A percentile compares a stretch with the other conserved stretches of the same genome.
These are phyloP conservation scores for Pseudeuparius sepicola DNA, from an alignment of 2,888 invertebrate species.

Conservation along the genomic window DNA sequence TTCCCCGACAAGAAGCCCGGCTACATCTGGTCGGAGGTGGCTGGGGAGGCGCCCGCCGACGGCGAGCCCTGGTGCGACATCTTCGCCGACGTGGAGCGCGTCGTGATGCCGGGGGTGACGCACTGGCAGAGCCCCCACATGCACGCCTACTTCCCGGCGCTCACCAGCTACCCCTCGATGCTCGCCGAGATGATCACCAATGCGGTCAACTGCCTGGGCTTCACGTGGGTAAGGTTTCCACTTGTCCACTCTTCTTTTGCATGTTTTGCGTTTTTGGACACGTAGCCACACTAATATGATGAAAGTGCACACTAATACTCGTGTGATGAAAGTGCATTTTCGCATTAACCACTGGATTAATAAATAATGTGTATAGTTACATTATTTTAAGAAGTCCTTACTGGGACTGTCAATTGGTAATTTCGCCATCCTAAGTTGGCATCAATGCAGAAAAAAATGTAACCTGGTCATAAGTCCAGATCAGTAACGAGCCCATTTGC, in stretches of 20 bases:
- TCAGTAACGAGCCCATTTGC: no score
- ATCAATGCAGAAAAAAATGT: no score
- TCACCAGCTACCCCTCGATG: conserved; percentile 88
- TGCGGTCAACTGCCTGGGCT: conserved; percentile 87
- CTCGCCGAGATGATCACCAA: conserved; percentile 95
- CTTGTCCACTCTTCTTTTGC: background rate
- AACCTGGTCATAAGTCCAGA: no score
- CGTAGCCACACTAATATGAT: no score
- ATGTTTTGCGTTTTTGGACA: background rate
- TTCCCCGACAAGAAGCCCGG: conserved; percentile 93
- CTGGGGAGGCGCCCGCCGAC: conserved; percentile 73
- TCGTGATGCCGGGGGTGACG: conserved; percentile 96
- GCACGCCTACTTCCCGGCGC: conserved; percentile 96
- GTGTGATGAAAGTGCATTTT: no score
- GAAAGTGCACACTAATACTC: no score
- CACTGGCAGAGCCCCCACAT: conserved; percentile 97
- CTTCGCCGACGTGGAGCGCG: conserved; percentile 82
- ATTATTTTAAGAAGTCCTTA: no score
- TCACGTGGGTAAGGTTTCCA: conserved; percentile 95
- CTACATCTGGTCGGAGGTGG: conserved; percentile 78
- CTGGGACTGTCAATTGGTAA: no score
- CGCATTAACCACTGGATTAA: no score
- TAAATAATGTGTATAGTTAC: no score
- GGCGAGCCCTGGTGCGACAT: conserved; percentile 90
- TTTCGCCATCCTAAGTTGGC: no score